Evolutionary conservation across 2,113 vertebrate species (phyloP).

Genomic region (Canis aureus): DNA sequence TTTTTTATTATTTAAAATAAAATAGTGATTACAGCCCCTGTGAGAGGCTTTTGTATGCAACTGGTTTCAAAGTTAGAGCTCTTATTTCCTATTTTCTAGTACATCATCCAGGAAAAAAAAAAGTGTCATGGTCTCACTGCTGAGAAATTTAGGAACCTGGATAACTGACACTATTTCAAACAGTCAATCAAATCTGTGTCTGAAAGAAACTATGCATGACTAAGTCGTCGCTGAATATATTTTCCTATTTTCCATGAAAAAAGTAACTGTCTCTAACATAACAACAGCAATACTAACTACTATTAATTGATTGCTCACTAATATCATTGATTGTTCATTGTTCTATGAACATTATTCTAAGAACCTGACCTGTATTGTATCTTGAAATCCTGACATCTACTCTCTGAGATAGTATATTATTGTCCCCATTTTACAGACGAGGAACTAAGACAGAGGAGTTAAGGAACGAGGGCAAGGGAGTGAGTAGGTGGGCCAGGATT

Average conservation of each 20-base stretch:
- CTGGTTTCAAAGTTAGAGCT: slow-evolving; percentile 58
- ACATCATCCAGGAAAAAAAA: neutral
- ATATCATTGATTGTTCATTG: too few relatives aligned
- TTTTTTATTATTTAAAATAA: slow-evolving; percentile 67
- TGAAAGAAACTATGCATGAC: neutral
- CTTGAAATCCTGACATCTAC: neutral
- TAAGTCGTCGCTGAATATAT: slow-evolving; percentile 54
- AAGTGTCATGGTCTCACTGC: neutral
- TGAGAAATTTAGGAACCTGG: slow-evolving; percentile 4
- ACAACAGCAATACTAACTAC: neutral
- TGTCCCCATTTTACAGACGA: neutral
- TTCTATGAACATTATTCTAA: neutral
- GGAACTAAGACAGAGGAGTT: neutral
- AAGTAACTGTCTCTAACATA: slow-evolving; percentile 40
- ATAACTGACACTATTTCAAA: neutral
- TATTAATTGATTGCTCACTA: neutral
- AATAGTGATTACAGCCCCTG: neutral
- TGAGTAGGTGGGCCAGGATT: neutral
- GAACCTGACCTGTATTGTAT: neutral
- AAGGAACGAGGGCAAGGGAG: neutral
- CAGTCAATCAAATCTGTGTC: neutral
- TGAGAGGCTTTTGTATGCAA: slow-evolving; percentile 51
- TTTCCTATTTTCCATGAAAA: slow-evolving; percentile 56
- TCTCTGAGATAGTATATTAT: neutral
- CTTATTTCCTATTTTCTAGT: slow-evolving; percentile 51